phyloP scores from a whole-genome alignment of 2,797 vertebrate genomes.

The Hipposideros larvatus region DNA sequence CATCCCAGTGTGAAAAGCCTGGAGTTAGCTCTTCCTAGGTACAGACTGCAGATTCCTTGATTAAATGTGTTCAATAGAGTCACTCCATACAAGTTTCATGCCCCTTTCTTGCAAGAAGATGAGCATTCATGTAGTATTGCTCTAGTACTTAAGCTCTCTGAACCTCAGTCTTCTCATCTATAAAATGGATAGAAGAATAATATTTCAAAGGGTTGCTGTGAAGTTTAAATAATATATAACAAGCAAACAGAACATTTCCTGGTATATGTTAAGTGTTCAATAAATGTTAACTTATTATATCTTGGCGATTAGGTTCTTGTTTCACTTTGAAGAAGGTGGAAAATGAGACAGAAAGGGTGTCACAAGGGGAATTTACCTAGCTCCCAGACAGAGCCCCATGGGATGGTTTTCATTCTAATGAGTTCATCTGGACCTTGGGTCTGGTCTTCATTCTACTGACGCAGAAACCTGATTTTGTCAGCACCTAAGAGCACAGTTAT shows the following conservation, averaged over 20 bases:
- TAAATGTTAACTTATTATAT: background rate
- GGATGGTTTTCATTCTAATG: background rate
- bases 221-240: background rate
- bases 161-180: background rate
- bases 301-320: background rate
- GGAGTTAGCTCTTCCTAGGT: background rate
- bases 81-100: background rate
- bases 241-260: background rate
- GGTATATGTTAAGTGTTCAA: background rate
- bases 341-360: background rate
- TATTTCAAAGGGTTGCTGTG: background rate
- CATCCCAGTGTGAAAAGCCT: background rate
- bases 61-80: background rate
- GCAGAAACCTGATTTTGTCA: conserved; percentile 32
- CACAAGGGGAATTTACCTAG: background rate
- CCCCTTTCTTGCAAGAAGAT: background rate
- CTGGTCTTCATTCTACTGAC: conserved; percentile 3
- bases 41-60: background rate
- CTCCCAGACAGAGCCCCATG: background rate
- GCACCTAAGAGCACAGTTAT: background rate
- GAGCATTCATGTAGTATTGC: background rate
- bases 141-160: background rate
- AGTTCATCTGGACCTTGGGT: background rate
- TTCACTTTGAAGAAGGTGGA: background rate
- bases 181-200: background rate